A percentile compares a stretch with the other conserved stretches of the same genome.
Conservation (phyloP, 2,888 invertebrate genomes). For the Hypolimnas misippus region DNA sequence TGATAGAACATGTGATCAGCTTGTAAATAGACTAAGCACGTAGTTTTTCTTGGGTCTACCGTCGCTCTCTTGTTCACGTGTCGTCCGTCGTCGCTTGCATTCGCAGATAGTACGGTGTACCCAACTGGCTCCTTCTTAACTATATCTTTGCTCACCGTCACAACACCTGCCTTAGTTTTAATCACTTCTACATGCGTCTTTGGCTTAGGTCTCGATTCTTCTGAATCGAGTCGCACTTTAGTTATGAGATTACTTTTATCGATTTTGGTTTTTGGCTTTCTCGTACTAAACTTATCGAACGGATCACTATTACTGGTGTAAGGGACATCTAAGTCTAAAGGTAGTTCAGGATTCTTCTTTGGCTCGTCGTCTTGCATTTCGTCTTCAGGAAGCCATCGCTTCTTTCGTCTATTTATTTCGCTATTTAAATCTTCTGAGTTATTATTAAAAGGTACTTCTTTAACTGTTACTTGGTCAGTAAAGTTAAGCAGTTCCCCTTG, state of each 20-base stretch:
- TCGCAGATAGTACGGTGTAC: conserved; percentile 74
- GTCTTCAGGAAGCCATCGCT: conserved; percentile 89
- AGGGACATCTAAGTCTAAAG: conserved; percentile 86
- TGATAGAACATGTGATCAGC: conserved; percentile 98
- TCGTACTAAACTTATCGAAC: conserved; percentile 74
- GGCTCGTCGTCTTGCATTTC: conserved; percentile 83
- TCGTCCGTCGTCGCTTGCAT: conserved; percentile 81
- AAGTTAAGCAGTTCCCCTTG: conserved; percentile 72
- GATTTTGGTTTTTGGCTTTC: conserved; percentile 80
- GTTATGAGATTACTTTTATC: conserved; percentile 82
- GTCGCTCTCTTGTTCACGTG: conserved; percentile 88
- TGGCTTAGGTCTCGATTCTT: conserved; percentile 85
- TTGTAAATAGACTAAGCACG: conserved; percentile 97
- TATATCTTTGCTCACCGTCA: conserved; percentile 86
- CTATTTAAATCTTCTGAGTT: conserved; percentile 67
- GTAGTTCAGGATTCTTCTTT: conserved; percentile 86
- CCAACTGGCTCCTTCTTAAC: conserved; percentile 84
- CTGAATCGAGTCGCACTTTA: conserved; percentile 79
- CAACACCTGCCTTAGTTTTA: conserved; percentile 86
- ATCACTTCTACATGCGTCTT: conserved; percentile 88
- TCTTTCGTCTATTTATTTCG: conserved; percentile 75
- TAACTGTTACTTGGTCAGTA: conserved; percentile 60
- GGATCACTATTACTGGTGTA: conserved; percentile 85
- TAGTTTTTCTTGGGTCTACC: conserved; percentile 94
- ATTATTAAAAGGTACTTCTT: conserved; percentile 60